Percentiles rank a stretch among this genome's conserved stretches.
Evolutionary conservation across 1,140 invertebrate genomes (phyloP).

Genomic region (Drosophila triauraria): DNA sequence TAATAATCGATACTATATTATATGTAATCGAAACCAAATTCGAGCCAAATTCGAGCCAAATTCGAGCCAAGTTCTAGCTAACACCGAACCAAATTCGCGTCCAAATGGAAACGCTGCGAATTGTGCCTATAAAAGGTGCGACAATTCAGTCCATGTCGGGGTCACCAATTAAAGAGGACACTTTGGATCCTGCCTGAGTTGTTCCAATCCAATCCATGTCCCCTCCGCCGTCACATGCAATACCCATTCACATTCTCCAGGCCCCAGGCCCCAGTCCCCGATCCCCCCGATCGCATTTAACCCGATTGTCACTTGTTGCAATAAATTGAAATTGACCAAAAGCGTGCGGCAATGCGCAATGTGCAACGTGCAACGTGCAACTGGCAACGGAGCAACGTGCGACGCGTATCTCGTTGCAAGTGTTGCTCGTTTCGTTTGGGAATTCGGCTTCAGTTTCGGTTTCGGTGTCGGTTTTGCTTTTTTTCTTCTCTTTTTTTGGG

Average conservation of each 20-base stretch:
- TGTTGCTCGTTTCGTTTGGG: conserved; percentile 44
- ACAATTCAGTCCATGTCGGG: conserved; percentile 41
- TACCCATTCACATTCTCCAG: conserved; percentile 30
- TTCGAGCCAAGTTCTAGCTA: background rate
- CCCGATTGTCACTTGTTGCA: conserved; percentile 58
- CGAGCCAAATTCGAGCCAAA: background rate
- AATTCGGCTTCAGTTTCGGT: conserved; percentile 39
- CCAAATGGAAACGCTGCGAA: background rate
- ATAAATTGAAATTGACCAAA: conserved; percentile 68
- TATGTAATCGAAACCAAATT: background rate
- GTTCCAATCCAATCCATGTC: conserved; percentile 3
- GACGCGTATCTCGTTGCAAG: conserved; percentile 61
- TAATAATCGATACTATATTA: no score
- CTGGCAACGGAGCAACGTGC: conserved; percentile 44
- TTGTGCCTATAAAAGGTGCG: conserved; percentile 47
- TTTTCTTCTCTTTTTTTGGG: conserved; percentile 12
- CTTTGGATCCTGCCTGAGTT: conserved; percentile 18
- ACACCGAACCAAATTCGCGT: background rate
- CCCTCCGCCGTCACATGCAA: conserved; percentile 14
- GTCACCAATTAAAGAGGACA: conserved; percentile 53
- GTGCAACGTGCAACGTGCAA: conserved; percentile 26
- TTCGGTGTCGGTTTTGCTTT: conserved; percentile 9
- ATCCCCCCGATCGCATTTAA: conserved; percentile 24
- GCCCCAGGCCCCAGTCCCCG: background rate
- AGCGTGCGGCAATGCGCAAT: conserved; percentile 56